Percentiles rank a stretch among this genome's conserved stretches.
These are phyloP conservation scores for Typhlichthys subterraneus DNA, from an alignment of 2,797 vertebrate species.

Conservation along the genomic window DNA sequence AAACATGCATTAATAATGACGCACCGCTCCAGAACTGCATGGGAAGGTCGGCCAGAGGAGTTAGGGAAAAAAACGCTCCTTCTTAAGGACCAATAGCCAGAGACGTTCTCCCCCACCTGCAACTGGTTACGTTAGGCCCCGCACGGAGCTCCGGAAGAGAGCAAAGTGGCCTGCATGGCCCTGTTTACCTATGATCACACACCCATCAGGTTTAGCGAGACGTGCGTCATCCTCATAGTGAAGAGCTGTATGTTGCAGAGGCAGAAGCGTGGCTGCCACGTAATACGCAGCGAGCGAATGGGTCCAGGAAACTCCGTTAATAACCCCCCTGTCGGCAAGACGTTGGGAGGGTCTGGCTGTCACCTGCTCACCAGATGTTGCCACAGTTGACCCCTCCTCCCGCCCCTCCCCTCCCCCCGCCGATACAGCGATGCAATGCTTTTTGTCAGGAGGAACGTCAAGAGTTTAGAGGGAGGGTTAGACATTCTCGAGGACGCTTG, in stretches of 20 bases:
- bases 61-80: conserved; percentile 36
- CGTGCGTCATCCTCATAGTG: conserved; percentile 65
- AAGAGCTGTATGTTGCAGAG: conserved; percentile 63
- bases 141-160: conserved; percentile 31
- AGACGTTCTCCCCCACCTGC: conserved; percentile 35
- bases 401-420: too few species aligned
- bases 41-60: conserved; percentile 32
- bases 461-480: too few species aligned
- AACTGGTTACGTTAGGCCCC: conserved; percentile 46
- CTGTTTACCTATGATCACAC: conserved; percentile 36
- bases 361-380: too few species aligned
- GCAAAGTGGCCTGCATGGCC: conserved; percentile 34
- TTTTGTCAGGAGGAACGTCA: too few species aligned
- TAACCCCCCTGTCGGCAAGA: too few species aligned
- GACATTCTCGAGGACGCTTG: too few species aligned
- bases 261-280: conserved; percentile 47
- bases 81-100: conserved; percentile 39
- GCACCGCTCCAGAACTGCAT: conserved; percentile 5
- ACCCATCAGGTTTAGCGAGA: conserved; percentile 5
- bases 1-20: conserved; percentile 16
- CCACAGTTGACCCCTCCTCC: too few species aligned
- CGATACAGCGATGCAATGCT: too few species aligned
- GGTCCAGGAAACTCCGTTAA: too few species aligned
- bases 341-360: too few species aligned
- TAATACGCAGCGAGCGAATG: too few species aligned